These are phyloP conservation scores for Malachius bipustulatus DNA, from an alignment of 2,888 invertebrate genomes.

Conservation along the genomic window DNA sequence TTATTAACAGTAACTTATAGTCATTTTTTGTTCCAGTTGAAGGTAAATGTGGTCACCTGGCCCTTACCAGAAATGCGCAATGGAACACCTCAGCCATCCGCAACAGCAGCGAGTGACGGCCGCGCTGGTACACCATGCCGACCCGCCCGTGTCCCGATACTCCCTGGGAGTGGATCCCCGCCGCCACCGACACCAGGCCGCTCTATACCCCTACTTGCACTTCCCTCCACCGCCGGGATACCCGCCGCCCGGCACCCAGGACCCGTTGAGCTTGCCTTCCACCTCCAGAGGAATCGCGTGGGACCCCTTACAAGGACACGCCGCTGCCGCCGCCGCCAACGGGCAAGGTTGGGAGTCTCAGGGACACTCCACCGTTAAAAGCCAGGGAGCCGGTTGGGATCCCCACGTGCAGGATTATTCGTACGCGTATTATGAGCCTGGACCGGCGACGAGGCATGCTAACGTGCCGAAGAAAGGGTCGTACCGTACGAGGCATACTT, in stretches of 20 bases:
- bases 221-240: constrained; percentile 66
- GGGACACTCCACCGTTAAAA: constrained; percentile 27
- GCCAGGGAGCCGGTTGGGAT: constrained; percentile 23
- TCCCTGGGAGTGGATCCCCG: too few species aligned
- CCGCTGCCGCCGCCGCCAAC: constrained; percentile 23
- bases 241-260: constrained; percentile 51
- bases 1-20: too few species aligned
- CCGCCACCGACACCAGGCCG: too few species aligned
- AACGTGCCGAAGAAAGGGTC: constrained; percentile 44
- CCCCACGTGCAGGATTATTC: constrained; percentile 51
- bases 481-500: constrained; percentile 33
- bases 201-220: constrained; percentile 46
- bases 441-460: constrained; percentile 48
- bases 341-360: too few species aligned
- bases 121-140: constrained; percentile 11
- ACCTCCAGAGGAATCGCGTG: constrained; percentile 30
- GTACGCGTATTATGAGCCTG: constrained; percentile 71
- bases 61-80: constrained; percentile 26
- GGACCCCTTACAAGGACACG: constrained; percentile 29
- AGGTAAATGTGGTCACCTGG: constrained; percentile 34
- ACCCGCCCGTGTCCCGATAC: constrained; percentile 8
- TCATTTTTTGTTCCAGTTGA: constrained; percentile 17
- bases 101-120: constrained; percentile 16
- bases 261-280: too few species aligned
- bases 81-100: constrained; percentile 24